phyloP scores from a whole-genome alignment of 1,140 invertebrate species.

The Diorhabda elongata region DNA sequence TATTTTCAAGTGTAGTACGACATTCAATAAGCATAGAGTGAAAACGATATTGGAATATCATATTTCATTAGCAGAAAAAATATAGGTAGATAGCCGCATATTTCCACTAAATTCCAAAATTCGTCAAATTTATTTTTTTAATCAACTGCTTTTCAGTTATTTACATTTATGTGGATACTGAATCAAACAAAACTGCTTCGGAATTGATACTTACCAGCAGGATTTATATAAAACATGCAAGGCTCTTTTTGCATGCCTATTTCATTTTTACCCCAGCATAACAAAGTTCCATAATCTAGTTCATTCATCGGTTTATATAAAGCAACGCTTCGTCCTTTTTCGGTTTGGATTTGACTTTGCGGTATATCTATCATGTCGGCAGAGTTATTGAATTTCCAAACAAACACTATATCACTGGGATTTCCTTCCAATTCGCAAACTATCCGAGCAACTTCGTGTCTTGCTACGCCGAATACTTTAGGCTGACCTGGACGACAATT shows the following conservation, averaged over 20 bases:
- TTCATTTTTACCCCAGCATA: conserved; percentile 67
- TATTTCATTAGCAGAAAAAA: too few species aligned
- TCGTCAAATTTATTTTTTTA: background rate
- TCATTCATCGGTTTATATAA: conserved; percentile 68
- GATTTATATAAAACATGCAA: conserved; percentile 68
- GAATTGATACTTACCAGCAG: conserved; percentile 56
- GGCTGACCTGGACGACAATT: conserved; percentile 64
- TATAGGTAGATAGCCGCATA: too few species aligned
- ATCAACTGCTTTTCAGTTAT: background rate
- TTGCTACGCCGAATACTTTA: conserved; percentile 69
- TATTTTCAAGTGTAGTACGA: too few species aligned
- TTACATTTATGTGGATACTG: too few species aligned
- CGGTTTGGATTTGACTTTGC: conserved; percentile 55
- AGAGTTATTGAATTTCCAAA: conserved; percentile 76
- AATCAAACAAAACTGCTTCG: background rate
- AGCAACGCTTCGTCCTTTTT: conserved; percentile 58
- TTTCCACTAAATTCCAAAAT: background rate
- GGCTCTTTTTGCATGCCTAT: conserved; percentile 63
- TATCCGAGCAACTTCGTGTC: conserved; percentile 71
- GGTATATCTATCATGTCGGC: conserved; percentile 65
- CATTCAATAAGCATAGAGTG: too few species aligned
- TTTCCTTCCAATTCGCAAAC: conserved; percentile 82
- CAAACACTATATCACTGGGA: conserved; percentile 64
- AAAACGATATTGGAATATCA: too few species aligned
- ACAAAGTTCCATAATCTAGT: conserved; percentile 65